Evolutionary conservation across 1,140 invertebrate species (phyloP).

Genomic region (Pemphigus obesinymphae): DNA sequence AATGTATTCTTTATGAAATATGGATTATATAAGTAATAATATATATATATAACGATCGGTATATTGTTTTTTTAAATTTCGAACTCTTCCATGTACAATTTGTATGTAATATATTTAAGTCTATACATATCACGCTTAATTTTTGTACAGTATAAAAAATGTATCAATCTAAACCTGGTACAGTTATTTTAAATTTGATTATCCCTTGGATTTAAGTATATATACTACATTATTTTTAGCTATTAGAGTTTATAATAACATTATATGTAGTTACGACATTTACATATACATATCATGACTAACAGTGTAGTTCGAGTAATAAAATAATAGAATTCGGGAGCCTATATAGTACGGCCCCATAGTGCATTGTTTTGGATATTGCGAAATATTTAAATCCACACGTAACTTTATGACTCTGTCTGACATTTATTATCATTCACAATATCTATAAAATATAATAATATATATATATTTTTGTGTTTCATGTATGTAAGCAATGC

Average conservation of each 20-base stretch:
- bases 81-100: background rate
- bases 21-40: too few relatives aligned
- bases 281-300: too few relatives aligned
- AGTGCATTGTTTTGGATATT: slow-evolving; percentile 1
- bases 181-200: background rate
- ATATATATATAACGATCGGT: background rate
- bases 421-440: background rate
- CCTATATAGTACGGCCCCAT: too few relatives aligned
- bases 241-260: background rate
- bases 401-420: background rate
- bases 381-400: background rate
- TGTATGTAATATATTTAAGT: too few relatives aligned
- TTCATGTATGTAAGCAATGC: background rate
- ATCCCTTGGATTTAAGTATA: background rate
- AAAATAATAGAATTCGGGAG: background rate
- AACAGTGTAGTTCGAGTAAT: background rate
- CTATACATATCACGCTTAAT: background rate
- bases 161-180: background rate
- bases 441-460: too few relatives aligned
- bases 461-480: too few relatives aligned
- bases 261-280: too few relatives aligned
- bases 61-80: background rate
- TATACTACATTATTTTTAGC: background rate
- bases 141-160: background rate
- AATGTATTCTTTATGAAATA: too few relatives aligned